phyloP scores from a whole-genome alignment of 2,113 vertebrate species.

The Mormoops blainvillei region DNA sequence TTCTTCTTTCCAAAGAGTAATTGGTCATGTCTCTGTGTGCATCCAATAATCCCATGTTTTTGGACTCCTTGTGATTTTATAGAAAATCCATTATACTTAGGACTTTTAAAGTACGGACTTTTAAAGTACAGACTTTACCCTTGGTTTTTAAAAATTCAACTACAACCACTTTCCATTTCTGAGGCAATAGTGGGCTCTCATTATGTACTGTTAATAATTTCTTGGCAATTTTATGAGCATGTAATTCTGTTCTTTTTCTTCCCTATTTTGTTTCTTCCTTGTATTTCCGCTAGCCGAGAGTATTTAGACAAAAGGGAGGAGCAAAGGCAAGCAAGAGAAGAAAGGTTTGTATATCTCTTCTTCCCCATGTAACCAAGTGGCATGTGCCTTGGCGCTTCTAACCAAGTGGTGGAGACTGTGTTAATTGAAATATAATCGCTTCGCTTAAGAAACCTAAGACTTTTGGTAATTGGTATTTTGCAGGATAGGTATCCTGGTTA shows the following conservation, averaged over 20 bases:
- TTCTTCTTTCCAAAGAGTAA: neutral
- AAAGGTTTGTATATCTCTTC: constrained; percentile 86
- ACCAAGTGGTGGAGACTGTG: constrained; percentile 46
- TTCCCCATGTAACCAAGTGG: neutral
- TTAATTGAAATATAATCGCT: constrained; percentile 32
- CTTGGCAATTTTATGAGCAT: constrained; percentile 33
- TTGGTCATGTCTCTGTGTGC: neutral
- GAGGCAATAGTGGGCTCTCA: neutral
- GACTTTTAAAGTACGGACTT: neutral
- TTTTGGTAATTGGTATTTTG: neutral
- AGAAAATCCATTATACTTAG: neutral
- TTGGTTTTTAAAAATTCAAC: neutral
- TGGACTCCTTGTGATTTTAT: neutral
- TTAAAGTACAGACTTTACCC: neutral
- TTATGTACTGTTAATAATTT: neutral
- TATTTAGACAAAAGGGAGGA: constrained; percentile 94
- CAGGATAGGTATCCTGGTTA: neutral
- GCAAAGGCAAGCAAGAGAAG: constrained; percentile 91
- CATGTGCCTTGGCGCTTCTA: constrained; percentile 36
- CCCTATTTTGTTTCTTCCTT: constrained; percentile 63
- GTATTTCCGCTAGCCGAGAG: constrained; percentile 85
- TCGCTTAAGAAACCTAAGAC: neutral
- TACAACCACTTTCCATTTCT: neutral
- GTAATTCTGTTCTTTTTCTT: constrained; percentile 50
- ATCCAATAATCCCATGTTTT: neutral